A percentile compares a stretch with the other conserved stretches of the same genome.
Evolutionary conservation across 2,888 invertebrate genomes (phyloP).

Genomic region (Mesoligia furuncula): DNA sequence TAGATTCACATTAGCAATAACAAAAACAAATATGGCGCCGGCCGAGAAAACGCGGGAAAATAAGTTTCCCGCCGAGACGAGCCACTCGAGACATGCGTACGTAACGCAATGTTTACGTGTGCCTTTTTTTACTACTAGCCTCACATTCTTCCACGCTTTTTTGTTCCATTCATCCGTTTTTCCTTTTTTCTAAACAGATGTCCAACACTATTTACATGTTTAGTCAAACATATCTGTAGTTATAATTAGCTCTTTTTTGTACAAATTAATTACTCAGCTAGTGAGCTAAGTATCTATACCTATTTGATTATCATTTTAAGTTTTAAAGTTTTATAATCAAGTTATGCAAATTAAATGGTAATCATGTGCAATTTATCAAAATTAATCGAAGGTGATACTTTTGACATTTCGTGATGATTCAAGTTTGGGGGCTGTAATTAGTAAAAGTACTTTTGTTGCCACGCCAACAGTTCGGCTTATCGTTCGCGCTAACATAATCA

Average conservation of each 20-base stretch:
- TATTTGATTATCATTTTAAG: slow-evolving; percentile 40
- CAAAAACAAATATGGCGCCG: slow-evolving; percentile 78
- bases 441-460: slow-evolving; percentile 61
- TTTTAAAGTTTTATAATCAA: slow-evolving; percentile 35
- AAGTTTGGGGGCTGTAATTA: slow-evolving; percentile 40
- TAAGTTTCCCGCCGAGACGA: slow-evolving; percentile 87
- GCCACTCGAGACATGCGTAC: slow-evolving; percentile 85
- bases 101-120: slow-evolving; percentile 83
- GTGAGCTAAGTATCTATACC: slow-evolving; percentile 23
- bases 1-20: slow-evolving; percentile 80
- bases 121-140: slow-evolving; percentile 64
- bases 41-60: slow-evolving; percentile 87
- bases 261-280: slow-evolving; percentile 17
- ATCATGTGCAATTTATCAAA: slow-evolving; percentile 55
- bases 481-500: slow-evolving; percentile 86
- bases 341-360: slow-evolving; percentile 58
- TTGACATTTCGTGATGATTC: slow-evolving; percentile 42
- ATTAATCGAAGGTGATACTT: slow-evolving; percentile 40
- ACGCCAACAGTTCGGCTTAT: slow-evolving; percentile 76
- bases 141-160: slow-evolving; percentile 57
- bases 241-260: slow-evolving; percentile 24
- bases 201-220: slow-evolving; percentile 33
- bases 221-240: slow-evolving; percentile 40
- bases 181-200: slow-evolving; percentile 56
- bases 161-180: slow-evolving; percentile 50